These are phyloP conservation scores for Poeciliopsis occidentalis DNA, from an alignment of 2,113 vertebrate genomes.

Conservation along the genomic window DNA sequence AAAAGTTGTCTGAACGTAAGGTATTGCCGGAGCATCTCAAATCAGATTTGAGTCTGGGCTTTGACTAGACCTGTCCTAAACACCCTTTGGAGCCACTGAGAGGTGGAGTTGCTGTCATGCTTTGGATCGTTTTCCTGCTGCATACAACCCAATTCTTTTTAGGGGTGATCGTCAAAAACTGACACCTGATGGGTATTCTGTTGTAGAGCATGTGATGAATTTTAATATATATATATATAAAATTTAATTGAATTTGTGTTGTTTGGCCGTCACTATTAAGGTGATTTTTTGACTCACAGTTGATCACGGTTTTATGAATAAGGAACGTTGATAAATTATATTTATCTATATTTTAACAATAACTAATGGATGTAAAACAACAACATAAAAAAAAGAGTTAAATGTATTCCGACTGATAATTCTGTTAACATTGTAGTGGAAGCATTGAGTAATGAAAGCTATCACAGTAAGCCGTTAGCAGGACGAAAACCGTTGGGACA, in stretches of 20 bases:
- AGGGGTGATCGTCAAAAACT: background rate
- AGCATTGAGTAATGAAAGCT: constrained; percentile 2
- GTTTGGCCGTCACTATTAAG: background rate
- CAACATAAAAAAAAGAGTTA: background rate
- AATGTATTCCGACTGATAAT: background rate
- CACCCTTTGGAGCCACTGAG: background rate
- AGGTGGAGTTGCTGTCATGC: background rate
- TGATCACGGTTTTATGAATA: background rate
- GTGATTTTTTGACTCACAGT: background rate
- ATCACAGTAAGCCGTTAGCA: background rate
- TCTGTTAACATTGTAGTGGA: constrained; percentile 8
- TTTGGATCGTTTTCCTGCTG: background rate
- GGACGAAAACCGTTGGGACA: background rate
- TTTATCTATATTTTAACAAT: background rate
- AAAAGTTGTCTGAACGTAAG: background rate
- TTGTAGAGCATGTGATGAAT: background rate
- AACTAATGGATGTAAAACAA: background rate
- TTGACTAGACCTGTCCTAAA: background rate
- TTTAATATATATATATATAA: background rate
- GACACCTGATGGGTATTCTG: background rate
- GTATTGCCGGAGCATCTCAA: background rate
- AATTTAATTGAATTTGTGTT: background rate
- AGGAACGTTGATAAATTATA: too few species aligned
- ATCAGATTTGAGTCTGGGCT: background rate
- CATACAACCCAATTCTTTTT: background rate